phyloP scores from a whole-genome alignment of 1,140 invertebrate genomes.

The Planococcus citri region DNA sequence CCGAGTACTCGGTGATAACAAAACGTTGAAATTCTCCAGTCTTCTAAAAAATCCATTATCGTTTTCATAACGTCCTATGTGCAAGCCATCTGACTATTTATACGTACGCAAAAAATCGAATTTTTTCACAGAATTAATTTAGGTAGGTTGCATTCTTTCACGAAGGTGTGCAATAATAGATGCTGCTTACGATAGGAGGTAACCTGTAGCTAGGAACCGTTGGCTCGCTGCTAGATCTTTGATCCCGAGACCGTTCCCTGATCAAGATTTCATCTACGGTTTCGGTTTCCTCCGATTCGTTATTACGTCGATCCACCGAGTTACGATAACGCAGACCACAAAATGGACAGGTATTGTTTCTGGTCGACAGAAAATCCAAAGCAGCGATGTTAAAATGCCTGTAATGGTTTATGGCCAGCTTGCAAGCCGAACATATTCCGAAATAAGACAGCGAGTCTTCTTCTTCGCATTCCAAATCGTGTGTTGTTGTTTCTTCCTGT shows the following conservation, averaged over 20 bases:
- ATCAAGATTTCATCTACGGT: slow-evolving; percentile 27
- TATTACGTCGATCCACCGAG: not conserved
- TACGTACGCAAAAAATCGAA: not conserved
- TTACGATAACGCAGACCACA: slow-evolving; percentile 27
- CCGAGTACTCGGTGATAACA: not conserved
- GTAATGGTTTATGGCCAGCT: not conserved
- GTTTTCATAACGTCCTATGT: slow-evolving; percentile 9
- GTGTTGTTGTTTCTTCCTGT: not conserved
- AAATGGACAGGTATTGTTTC: slow-evolving; percentile 27
- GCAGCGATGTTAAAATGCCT: not conserved
- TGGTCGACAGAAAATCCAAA: slow-evolving; percentile 17
- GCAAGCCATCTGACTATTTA: not conserved
- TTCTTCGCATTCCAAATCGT: not conserved
- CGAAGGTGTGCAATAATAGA: not conserved
- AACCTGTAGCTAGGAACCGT: slow-evolving; percentile 28
- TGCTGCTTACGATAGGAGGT: slow-evolving; percentile 31
- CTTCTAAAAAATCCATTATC: not conserved
- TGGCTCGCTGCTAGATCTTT: slow-evolving; percentile 30
- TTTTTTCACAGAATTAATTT: not conserved
- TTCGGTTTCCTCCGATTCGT: not conserved
- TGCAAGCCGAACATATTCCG: not conserved
- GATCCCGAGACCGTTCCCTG: slow-evolving; percentile 27
- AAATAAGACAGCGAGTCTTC: not conserved
- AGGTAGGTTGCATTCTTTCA: not conserved
- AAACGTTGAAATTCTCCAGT: not conserved